A percentile compares a stretch with the other conserved stretches of the same genome.
phyloP scores from a whole-genome alignment of 2,113 vertebrate genomes.

The Bujurquina vittata region DNA sequence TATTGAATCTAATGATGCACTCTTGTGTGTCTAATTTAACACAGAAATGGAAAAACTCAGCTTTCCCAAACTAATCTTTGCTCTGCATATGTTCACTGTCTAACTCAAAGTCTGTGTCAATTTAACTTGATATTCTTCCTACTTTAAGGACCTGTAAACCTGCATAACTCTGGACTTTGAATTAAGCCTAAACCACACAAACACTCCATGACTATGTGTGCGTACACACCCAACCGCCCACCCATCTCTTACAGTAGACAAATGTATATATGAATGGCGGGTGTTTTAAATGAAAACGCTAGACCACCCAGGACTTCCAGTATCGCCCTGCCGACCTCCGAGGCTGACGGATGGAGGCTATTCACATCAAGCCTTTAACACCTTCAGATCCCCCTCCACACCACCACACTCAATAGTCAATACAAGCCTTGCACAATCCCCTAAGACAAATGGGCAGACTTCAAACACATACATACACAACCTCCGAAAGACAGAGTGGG shows the following conservation, averaged over 20 bases:
- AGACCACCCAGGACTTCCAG: slow-evolving; percentile 75
- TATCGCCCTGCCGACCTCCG: slow-evolving; percentile 49
- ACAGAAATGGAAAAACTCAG: not conserved
- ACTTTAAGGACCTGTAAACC: not conserved
- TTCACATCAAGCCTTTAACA: slow-evolving; percentile 74
- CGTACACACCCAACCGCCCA: slow-evolving; percentile 14
- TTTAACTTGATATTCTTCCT: not conserved
- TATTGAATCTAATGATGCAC: not conserved
- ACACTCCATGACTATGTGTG: not conserved
- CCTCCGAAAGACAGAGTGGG: slow-evolving; percentile 65
- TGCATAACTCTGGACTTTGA: not conserved
- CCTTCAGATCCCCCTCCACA: slow-evolving; percentile 55
- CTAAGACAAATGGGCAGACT: slow-evolving; percentile 79
- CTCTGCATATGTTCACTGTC: not conserved
- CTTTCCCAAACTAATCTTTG: not conserved
- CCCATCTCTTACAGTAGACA: slow-evolving; percentile 67
- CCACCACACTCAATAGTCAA: slow-evolving; percentile 64
- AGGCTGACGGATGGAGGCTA: slow-evolving; percentile 74
- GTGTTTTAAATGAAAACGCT: slow-evolving; percentile 65
- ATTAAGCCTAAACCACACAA: slow-evolving; percentile 9
- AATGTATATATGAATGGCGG: slow-evolving; percentile 59
- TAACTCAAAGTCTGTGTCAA: not conserved
- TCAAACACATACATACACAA: slow-evolving; percentile 73
- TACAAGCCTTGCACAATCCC: slow-evolving; percentile 69
- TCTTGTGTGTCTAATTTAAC: not conserved